A percentile compares a stretch with the other conserved stretches of the same genome.
Conservation (phyloP, 2,797 vertebrate genomes). For the Periparus ater region DNA sequence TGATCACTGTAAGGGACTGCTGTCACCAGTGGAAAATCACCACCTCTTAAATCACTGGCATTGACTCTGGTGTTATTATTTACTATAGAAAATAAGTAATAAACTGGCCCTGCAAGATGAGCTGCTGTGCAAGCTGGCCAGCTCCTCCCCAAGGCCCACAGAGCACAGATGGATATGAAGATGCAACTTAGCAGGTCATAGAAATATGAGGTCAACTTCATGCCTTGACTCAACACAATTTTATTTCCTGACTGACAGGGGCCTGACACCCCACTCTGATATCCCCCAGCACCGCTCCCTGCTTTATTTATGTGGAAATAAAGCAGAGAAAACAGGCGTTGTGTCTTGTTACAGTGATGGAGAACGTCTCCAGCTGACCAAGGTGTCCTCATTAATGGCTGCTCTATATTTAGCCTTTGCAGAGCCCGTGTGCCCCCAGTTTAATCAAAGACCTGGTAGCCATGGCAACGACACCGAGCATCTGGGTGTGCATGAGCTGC, state of each 20-base stretch:
- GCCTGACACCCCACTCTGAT: not conserved
- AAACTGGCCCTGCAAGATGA: not conserved
- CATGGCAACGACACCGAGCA: constrained; percentile 44
- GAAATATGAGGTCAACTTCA: not conserved
- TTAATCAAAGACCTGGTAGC: constrained; percentile 61
- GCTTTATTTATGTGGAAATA: not conserved
- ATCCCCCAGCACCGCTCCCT: not conserved
- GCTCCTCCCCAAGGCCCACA: not conserved
- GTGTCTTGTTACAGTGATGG: not conserved
- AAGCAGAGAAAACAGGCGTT: not conserved
- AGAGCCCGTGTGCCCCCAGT: constrained; percentile 19
- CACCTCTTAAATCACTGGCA: not conserved
- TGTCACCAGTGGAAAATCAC: not conserved
- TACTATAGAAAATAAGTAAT: not conserved
- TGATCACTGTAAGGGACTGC: not conserved
- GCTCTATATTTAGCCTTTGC: constrained; percentile 50
- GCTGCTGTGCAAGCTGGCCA: not conserved
- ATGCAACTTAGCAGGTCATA: not conserved
- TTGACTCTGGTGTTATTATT: not conserved
- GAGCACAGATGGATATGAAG: not conserved
- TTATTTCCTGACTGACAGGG: not conserved
- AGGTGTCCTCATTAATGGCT: constrained; percentile 52
- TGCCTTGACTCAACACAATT: not conserved
- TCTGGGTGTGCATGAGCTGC: constrained; percentile 8
- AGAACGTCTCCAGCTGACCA: constrained; percentile 28